These are phyloP conservation scores for Cetoscarus ocellatus DNA, from an alignment of 2,797 vertebrate genomes.

Conservation along the genomic window DNA sequence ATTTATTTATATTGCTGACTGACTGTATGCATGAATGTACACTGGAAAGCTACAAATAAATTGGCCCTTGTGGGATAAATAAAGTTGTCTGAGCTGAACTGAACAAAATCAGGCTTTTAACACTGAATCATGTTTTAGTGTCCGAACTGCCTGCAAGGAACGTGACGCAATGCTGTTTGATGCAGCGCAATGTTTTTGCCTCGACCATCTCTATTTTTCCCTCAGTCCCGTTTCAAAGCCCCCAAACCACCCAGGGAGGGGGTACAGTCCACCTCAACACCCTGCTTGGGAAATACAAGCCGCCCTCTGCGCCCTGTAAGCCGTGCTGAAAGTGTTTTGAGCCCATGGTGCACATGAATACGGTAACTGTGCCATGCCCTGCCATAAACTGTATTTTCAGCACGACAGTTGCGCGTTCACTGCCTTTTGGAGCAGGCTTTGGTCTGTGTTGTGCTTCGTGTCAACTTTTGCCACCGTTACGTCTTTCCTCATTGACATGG, in stretches of 20 bases:
- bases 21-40: no score
- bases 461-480: conserved; percentile 96
- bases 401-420: conserved; percentile 95
- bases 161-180: no score
- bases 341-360: no score
- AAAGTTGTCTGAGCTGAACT: no score
- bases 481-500: conserved; percentile 98
- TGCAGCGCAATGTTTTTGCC: no score
- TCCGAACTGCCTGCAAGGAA: no score
- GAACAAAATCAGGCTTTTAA: no score
- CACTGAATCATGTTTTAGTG: no score
- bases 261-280: conserved; percentile 73
- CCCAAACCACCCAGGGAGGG: conserved; percentile 83
- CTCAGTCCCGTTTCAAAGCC: conserved; percentile 85
- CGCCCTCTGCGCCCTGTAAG: conserved; percentile 84
- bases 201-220: no score
- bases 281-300: conserved; percentile 80
- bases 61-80: no score
- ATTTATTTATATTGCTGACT: no score
- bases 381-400: conserved; percentile 96
- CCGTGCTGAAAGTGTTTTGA: conserved; percentile 93
- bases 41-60: no score
- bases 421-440: conserved; percentile 96
- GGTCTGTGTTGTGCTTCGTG: conserved; percentile 96
- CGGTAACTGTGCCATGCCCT: conserved; percentile 95